Percentiles rank a stretch among this genome's conserved stretches.
Conservation (phyloP, 2,888 invertebrate genomes). For the Pristionchus mayeri region DNA sequence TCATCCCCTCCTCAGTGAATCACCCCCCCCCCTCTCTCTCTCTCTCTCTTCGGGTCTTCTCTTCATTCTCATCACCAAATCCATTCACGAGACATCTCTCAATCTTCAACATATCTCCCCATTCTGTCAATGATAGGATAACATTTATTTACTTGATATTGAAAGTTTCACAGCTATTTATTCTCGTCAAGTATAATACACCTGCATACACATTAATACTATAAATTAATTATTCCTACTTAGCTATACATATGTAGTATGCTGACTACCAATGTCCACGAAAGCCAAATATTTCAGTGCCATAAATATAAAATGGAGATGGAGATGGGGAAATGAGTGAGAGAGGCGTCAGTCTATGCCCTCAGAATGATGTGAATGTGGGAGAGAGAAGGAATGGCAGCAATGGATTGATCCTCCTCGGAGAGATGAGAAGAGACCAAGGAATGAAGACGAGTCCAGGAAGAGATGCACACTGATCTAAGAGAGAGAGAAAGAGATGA, state of each 20-base stretch:
- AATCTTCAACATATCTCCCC: neutral
- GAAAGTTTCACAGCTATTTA: neutral
- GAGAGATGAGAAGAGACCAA: conserved; percentile 85
- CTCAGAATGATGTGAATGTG: conserved; percentile 84
- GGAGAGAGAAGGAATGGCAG: conserved; percentile 92
- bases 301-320: no score
- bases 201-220: neutral
- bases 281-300: no score
- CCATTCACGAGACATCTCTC: no score
- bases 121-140: neutral
- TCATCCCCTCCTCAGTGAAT: neutral
- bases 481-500: no score
- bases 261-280: no score
- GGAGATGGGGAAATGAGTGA: no score
- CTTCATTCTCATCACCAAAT: neutral
- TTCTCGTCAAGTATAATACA: conserved; percentile 13
- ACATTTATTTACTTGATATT: neutral
- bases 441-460: conserved; percentile 87
- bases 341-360: neutral
- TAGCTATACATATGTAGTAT: neutral
- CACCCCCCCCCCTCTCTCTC: neutral
- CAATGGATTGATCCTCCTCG: conserved; percentile 87
- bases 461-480: neutral
- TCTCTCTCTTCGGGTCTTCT: neutral
- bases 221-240: neutral